Conservation (phyloP, 2,888 invertebrate species). For the Megaustenia siamemsis region DNA sequence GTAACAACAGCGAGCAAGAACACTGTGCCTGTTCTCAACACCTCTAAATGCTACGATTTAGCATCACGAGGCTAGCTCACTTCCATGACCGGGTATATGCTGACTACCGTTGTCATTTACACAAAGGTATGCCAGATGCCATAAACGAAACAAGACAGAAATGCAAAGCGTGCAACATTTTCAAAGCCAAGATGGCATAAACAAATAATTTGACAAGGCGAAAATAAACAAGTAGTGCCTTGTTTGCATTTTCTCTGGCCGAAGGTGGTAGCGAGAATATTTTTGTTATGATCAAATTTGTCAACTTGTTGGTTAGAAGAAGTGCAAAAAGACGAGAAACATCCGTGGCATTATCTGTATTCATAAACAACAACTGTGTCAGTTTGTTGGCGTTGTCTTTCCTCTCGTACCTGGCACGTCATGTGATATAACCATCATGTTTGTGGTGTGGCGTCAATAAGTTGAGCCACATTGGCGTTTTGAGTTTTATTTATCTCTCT, state of each 20-base stretch:
- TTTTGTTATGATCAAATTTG: slow-evolving; percentile 18
- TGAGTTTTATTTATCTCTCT: neutral
- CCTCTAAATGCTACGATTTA: too few species aligned
- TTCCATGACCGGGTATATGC: too few species aligned
- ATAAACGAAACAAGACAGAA: neutral
- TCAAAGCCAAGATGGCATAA: too few species aligned
- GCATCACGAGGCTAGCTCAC: too few species aligned
- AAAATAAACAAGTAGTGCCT: neutral
- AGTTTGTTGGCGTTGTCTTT: too few species aligned
- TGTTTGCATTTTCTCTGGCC: neutral
- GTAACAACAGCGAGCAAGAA: too few species aligned
- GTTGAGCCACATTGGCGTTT: neutral
- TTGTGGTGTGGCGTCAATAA: neutral
- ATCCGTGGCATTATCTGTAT: neutral
- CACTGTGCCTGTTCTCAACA: too few species aligned
- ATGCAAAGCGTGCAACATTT: neutral
- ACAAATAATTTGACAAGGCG: neutral
- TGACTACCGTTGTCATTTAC: too few species aligned
- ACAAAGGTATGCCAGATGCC: neutral
- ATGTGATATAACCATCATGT: neutral
- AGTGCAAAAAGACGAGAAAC: neutral
- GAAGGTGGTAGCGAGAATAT: neutral
- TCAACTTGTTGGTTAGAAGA: slow-evolving; percentile 14
- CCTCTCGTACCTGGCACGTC: neutral
- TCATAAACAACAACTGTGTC: slow-evolving; percentile 6